Evolutionary conservation across 1,140 invertebrate species (phyloP), one percentile per base, ranked within the genome.

Genomic region (Lithobius niger): DNA sequence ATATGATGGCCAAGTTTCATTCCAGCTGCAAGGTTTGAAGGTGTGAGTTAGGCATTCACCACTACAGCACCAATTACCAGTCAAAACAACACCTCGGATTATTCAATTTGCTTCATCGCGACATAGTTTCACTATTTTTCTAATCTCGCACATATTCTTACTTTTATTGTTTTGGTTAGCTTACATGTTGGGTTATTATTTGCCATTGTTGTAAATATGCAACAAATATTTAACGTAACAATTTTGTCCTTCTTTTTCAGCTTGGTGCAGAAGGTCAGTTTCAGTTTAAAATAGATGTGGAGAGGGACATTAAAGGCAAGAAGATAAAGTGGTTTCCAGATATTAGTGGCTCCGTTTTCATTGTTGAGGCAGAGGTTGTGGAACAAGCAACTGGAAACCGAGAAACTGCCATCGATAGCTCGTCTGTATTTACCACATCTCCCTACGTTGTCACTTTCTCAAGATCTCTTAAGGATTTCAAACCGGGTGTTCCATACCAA

Each of bases 361-460:
- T 65, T 22, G 57, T 71, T 42, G 63, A 69, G 53, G 69, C 64
- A 10, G 57, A 58, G 3, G 66, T 71, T 16, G 62, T 63, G 1
- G 70, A 71, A 57, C 26, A 52, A 24, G 64, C 66, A n/a, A 65
- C 68, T 4, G 67, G 67, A 4, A 62, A 64, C n/a, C 61, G 64
- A 26, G 66, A 69, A 28, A 58, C 50, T n/a, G 55, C 57, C 13
- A 49, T 57, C 13, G 65, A 68, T 54, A 52, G 54, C 4, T 58
- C 49, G n/a, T 51, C 59, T 0, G 58, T 64, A 1, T 69, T 71
- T 59, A 57, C 64, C 24, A 58, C 59, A 4, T 55, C 58, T 10
- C 63, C 66, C 21, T 66, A 64, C 49, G 53, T 59, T 22, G 50
- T 71, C 45, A 64, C 63, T 10, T 64, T 66, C 54, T 57, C 60